A percentile compares a stretch with the other conserved stretches of the same genome.
phyloP scores from a whole-genome alignment of 2,797 vertebrate species.

The Ctenochaetus hawaiiensis region DNA sequence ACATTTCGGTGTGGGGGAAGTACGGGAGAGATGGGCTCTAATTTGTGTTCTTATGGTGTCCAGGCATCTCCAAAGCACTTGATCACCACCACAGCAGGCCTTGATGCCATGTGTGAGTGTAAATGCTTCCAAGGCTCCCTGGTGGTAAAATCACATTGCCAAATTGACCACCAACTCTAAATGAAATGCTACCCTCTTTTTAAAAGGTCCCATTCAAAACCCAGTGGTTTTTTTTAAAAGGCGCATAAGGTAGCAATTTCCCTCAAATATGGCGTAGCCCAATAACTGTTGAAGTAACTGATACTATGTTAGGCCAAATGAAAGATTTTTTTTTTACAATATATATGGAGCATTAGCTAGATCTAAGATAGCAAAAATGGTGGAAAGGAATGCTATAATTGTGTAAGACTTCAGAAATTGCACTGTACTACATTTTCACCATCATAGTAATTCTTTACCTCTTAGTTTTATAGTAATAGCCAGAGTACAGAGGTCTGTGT shows the following conservation, averaged over 20 bases:
- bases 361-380: slow-evolving; percentile 39
- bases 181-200: slow-evolving; percentile 82
- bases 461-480: slow-evolving; percentile 60
- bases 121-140: slow-evolving; percentile 83
- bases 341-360: slow-evolving; percentile 50
- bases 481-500: slow-evolving; percentile 54
- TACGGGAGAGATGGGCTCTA: slow-evolving; percentile 81
- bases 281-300: slow-evolving; percentile 80
- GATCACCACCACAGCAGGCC: slow-evolving; percentile 83
- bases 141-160: slow-evolving; percentile 82
- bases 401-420: slow-evolving; percentile 29
- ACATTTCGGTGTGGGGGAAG: slow-evolving; percentile 72
- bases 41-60: slow-evolving; percentile 85
- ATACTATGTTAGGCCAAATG: slow-evolving; percentile 74
- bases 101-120: slow-evolving; percentile 88
- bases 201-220: slow-evolving; percentile 83
- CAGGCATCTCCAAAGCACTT: slow-evolving; percentile 82
- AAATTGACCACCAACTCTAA: slow-evolving; percentile 85
- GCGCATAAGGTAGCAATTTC: slow-evolving; percentile 85
- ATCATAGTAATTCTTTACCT: slow-evolving; percentile 56
- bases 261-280: slow-evolving; percentile 82
- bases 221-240: slow-evolving; percentile 70
- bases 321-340: slow-evolving; percentile 47
- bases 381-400: slow-evolving; percentile 43
- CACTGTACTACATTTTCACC: slow-evolving; percentile 43